Percentiles rank a stretch among this genome's conserved stretches.
These are phyloP conservation scores for Plusia festucae DNA, from an alignment of 2,888 invertebrate genomes.

Conservation along the genomic window DNA sequence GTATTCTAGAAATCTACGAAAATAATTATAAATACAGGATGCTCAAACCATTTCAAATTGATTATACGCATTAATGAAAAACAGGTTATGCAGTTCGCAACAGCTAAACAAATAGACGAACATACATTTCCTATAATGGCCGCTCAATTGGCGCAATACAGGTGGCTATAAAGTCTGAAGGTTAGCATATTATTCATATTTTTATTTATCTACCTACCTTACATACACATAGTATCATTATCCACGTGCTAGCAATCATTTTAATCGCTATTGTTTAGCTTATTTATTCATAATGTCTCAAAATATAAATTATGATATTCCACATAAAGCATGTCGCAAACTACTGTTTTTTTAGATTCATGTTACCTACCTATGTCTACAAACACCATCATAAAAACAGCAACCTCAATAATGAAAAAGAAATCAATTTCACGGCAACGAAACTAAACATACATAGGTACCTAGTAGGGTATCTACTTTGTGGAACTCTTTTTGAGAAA, in stretches of 20 bases:
- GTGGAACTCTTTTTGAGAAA: no score
- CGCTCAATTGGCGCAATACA: constrained; percentile 22
- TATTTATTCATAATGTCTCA: no score
- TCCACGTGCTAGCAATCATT: background rate
- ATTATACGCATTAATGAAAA: background rate
- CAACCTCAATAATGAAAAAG: no score
- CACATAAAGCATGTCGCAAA: no score
- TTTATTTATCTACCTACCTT: constrained; percentile 26
- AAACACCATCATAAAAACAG: no score
- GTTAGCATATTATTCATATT: constrained; percentile 29
- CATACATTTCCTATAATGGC: constrained; percentile 32
- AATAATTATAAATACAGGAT: background rate
- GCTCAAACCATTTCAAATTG: background rate
- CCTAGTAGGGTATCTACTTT: no score
- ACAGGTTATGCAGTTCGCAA: constrained; percentile 10
- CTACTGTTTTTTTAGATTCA: no score
- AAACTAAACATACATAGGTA: no score
- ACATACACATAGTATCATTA: background rate
- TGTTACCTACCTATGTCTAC: no score
- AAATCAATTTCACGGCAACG: no score
- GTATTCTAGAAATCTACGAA: no score
- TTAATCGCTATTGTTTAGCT: background rate
- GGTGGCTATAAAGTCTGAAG: constrained; percentile 28
- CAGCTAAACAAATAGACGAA: constrained; percentile 13
- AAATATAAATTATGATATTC: no score